Evolutionary conservation across 2,888 invertebrate genomes (phyloP).

Genomic region (Perithous albicinctus): DNA sequence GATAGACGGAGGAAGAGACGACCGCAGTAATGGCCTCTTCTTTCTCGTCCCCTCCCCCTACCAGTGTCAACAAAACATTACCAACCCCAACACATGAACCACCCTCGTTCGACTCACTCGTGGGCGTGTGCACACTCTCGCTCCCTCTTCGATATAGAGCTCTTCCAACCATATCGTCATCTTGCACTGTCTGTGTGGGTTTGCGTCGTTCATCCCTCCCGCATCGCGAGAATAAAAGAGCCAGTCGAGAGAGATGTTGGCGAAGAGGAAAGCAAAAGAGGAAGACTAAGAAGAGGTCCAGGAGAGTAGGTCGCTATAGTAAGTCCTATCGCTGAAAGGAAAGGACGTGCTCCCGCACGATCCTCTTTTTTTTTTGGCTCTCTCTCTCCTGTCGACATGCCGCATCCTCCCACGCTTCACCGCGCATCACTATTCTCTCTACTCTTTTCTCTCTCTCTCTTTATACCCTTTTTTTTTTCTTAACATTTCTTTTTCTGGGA

Average conservation of each 20-base stretch:
- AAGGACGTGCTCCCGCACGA: slow-evolving; percentile 27
- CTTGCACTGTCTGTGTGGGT: slow-evolving; percentile 10
- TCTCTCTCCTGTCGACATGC: slow-evolving; percentile 16
- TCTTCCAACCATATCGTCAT: neutral
- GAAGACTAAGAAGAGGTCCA: slow-evolving; percentile 14
- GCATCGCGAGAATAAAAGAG: slow-evolving; percentile 28
- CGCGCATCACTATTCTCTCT: slow-evolving; percentile 11
- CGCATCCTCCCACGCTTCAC: slow-evolving; percentile 42
- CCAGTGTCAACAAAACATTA: slow-evolving; percentile 82
- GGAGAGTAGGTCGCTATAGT: slow-evolving; percentile 18
- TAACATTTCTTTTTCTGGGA: neutral
- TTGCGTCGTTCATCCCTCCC: slow-evolving; percentile 56
- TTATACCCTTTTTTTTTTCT: neutral
- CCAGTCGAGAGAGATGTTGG: slow-evolving; percentile 28
- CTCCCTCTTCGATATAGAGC: slow-evolving; percentile 28
- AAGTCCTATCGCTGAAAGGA: slow-evolving; percentile 31
- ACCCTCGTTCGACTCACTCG: slow-evolving; percentile 69
- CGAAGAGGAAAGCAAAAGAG: slow-evolving; percentile 12
- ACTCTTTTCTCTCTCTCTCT: neutral
- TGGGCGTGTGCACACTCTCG: slow-evolving; percentile 66
- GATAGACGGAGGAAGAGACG: slow-evolving; percentile 44
- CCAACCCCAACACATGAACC: slow-evolving; percentile 65
- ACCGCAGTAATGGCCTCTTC: slow-evolving; percentile 80
- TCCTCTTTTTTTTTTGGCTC: slow-evolving; percentile 9
- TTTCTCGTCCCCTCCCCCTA: slow-evolving; percentile 67